Base-by-base conservation (phyloP, 2,113 vertebrate species). In the Uropsilus gracilis region DNA sequence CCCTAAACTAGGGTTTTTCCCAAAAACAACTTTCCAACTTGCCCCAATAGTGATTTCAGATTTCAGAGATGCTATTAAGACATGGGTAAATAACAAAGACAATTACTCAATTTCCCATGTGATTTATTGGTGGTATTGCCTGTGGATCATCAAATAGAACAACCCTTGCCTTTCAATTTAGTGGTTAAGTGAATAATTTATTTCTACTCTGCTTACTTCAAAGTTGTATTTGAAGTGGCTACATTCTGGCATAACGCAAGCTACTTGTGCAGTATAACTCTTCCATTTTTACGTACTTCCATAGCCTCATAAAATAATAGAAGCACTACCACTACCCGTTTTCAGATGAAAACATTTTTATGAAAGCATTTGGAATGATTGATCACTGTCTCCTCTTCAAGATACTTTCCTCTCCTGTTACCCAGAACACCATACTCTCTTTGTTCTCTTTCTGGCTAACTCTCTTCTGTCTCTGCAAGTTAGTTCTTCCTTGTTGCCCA, bases 151-250 rank as follows among this genome's bases (percentile, higher is more conserved):
- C 82, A 96, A 90, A 83, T 69, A 73, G 34, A 48, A 37, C 17
- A 39, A 92, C 55, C 18, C 81, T 73, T 92, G 87, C 48, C 59
- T 90, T 88, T 92, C 57, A 89, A 88, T 73, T 92, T 44, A 82
- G 66, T 91, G 69, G 61, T 53, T 82, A 87, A 92, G 57, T 85
- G 48, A 91, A 86, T 94, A 82, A 95, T 95, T 96, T 96, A 87
- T 84, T 95, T 95, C 84, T 90, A 88, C 55, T 94, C 24, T 94
- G 34, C 69, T 86, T 53, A 93, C 78, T 95, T 95, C 96, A 96
- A 96, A 97, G 94, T 44, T 81, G 46, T 77, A 95, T 87, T 94
- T 95, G 93, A 95, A 97, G 93, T 95, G 82, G 86, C 44, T 83
- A 48, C 39, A 78, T 89, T 90, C 82, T 69, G 72, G 68, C 73